Conservation (phyloP, 2,797 vertebrate species). For the Heterohyrax brucei region DNA sequence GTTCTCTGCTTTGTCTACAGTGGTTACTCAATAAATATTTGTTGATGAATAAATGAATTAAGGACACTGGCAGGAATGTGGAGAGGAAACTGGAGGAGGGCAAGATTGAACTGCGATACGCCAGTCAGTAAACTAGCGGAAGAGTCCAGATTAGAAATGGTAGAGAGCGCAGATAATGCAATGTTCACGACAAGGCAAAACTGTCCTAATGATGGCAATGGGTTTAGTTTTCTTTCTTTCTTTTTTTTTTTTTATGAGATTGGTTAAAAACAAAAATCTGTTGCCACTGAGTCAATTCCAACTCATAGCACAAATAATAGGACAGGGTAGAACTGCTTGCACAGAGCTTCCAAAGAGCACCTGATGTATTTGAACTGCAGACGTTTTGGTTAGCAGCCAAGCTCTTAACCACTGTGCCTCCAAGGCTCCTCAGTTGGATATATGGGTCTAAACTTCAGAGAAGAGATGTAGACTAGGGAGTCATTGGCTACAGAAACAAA, state of each 20-base stretch:
- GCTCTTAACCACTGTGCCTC: too few species aligned
- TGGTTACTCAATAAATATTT: slow-evolving; percentile 25
- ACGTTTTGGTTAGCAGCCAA: too few species aligned
- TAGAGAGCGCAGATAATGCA: slow-evolving; percentile 29
- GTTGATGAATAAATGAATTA: slow-evolving; percentile 64
- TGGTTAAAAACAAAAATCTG: background rate
- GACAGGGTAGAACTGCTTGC: too few species aligned
- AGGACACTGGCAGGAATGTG: background rate
- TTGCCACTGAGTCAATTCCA: too few species aligned
- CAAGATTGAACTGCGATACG: background rate
- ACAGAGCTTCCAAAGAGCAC: too few species aligned
- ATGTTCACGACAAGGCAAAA: background rate
- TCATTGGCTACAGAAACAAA: background rate
- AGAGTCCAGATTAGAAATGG: background rate
- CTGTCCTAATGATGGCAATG: background rate
- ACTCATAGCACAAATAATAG: too few species aligned
- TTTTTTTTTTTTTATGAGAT: background rate
- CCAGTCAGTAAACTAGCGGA: slow-evolving; percentile 9
- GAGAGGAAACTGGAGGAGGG: background rate
- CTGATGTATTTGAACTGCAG: too few species aligned
- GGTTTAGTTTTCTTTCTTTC: too few species aligned
- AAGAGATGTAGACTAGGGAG: slow-evolving; percentile 42
- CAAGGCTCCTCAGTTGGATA: background rate
- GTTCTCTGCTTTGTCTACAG: background rate
- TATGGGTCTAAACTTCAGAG: slow-evolving; percentile 28